Percentiles rank a stretch among this genome's conserved stretches.
phyloP scores from a whole-genome alignment of 2,797 vertebrate genomes.

The Enteromius viviparus region DNA sequence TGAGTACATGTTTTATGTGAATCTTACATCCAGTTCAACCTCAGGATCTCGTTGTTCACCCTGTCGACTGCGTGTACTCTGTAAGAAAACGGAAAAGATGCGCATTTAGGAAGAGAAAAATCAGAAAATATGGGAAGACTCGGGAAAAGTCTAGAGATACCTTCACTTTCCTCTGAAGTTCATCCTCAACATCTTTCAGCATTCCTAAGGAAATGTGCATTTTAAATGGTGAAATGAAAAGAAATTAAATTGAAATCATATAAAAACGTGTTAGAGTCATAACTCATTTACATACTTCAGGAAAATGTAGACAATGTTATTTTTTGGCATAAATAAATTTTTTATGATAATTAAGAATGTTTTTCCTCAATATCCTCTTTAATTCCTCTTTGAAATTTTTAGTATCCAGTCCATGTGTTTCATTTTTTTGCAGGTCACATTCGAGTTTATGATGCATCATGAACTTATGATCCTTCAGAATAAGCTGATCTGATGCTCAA shows the following conservation, averaged over 20 bases:
- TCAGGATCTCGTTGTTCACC: conserved; percentile 96
- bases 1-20: neutral
- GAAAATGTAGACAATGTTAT: neutral
- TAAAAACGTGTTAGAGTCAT: neutral
- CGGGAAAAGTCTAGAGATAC: conserved; percentile 69
- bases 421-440: too few species aligned
- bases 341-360: neutral
- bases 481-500: neutral
- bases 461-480: neutral
- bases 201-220: conserved; percentile 79
- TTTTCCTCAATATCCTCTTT: too few species aligned
- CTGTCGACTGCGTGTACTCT: conserved; percentile 97
- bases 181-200: conserved; percentile 98
- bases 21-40: conserved; percentile 92
- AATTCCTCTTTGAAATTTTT: too few species aligned
- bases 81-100: conserved; percentile 6
- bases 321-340: neutral
- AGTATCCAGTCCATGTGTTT: too few species aligned
- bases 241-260: neutral
- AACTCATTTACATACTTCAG: neutral
- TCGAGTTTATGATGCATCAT: neutral
- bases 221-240: neutral
- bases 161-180: conserved; percentile 98
- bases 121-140: neutral
- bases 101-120: neutral